Base-by-base conservation (phyloP, 2,797 vertebrate species). In the Labroides dimidiatus region DNA sequence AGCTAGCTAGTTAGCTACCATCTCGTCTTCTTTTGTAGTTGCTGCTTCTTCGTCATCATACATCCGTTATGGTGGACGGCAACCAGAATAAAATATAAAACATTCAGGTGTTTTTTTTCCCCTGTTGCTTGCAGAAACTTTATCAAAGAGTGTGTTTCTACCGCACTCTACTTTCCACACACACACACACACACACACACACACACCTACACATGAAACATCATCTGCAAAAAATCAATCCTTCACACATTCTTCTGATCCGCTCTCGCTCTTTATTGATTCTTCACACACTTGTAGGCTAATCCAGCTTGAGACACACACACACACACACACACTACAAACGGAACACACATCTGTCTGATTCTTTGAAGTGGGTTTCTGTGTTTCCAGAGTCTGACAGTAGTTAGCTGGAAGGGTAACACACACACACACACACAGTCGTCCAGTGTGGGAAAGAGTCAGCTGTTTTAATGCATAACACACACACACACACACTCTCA, bases 161-260 rank as follows among this genome's bases (percentile, higher is more conserved):
- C 47, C 13, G 5, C 15, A 21, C 47, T 14, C 4, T 9, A 23
- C 41, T 42, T 16, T 39, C 37, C 13, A 17, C 41, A 41, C 13
- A 14, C 15, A 42, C 41, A 42, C 41, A 42, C 42, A 43, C 19
- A 12, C 44, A 20, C 44, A 47, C 19, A 47, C 45, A 47, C 45
- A 47, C 45, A 52, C 60, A 56, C 30, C 41, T 27, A 30, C 3
- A 37, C 24, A 17, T 1, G 63, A 16, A 74, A 64, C 66, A 43
- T 77, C 65, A 54, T 44, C 69, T 65, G 68, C 64, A 74, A 51
- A 60, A 80, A 78, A 85, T 78, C 81, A 66, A 77, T 84, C 61
- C 1, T 49, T 47, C 70, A 75, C 84, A 82, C 84, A 75, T 82
- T 88, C 80, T 76, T 86, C 69, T 81, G 59, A 76, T 75, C 77